Evolutionary conservation across 2,888 invertebrate species (phyloP).

Genomic region (Nomada ferruginata): DNA sequence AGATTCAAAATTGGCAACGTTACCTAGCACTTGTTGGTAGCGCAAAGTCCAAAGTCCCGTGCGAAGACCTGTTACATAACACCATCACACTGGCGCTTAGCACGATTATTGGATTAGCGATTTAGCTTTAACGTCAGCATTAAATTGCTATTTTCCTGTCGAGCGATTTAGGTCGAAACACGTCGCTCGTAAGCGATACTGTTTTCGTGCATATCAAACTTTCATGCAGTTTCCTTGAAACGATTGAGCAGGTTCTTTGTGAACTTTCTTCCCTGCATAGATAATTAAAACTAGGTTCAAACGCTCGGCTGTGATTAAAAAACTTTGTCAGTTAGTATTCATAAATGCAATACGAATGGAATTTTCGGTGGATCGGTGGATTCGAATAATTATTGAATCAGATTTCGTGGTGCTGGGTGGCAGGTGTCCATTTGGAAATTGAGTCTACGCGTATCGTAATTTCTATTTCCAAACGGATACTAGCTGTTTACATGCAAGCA

Average conservation of each 20-base stretch:
- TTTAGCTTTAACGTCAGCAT: constrained; percentile 61
- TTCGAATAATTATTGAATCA: background rate
- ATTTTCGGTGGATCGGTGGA: constrained; percentile 2
- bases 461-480: background rate
- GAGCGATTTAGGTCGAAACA: constrained; percentile 39
- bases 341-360: background rate
- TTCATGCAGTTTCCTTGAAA: constrained; percentile 13
- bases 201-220: constrained; percentile 32
- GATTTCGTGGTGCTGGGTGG: background rate
- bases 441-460: background rate
- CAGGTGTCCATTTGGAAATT: background rate
- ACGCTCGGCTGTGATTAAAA: background rate
- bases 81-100: constrained; percentile 77
- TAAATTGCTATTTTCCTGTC: constrained; percentile 60
- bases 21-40: constrained; percentile 80
- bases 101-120: constrained; percentile 74
- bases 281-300: background rate
- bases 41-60: constrained; percentile 80
- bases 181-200: constrained; percentile 41
- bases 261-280: constrained; percentile 4
- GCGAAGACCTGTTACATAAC: constrained; percentile 81
- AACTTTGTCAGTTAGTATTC: background rate
- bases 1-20: constrained; percentile 57
- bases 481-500: background rate
- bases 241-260: constrained; percentile 6